These are phyloP conservation scores for Eupelmus urozonus DNA, from an alignment of 2,888 invertebrate species.

Conservation along the genomic window DNA sequence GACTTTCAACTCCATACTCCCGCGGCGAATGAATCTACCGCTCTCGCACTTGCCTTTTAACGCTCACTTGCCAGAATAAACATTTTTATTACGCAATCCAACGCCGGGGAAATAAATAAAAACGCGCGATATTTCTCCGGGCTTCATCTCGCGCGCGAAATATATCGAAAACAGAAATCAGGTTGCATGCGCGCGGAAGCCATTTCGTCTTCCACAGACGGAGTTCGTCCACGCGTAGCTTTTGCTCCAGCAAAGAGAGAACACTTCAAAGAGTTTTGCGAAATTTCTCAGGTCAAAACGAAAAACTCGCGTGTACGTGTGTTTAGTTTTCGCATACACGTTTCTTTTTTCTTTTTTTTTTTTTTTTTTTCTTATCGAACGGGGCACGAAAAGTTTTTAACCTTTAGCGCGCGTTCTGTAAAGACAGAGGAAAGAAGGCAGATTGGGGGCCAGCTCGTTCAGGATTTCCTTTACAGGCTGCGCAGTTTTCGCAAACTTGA, in stretches of 20 bases:
- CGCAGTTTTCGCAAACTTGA: slow-evolving; percentile 63
- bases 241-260: slow-evolving; percentile 3
- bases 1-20: too few relatives aligned
- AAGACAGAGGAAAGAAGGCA: slow-evolving; percentile 21
- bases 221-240: too few relatives aligned
- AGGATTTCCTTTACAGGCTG: slow-evolving; percentile 63
- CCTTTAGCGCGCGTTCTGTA: slow-evolving; percentile 16
- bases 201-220: slow-evolving; percentile 23
- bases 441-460: slow-evolving; percentile 52
- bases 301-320: slow-evolving; percentile 23
- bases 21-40: too few relatives aligned
- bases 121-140: slow-evolving; percentile 3
- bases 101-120: neutral
- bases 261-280: slow-evolving; percentile 50
- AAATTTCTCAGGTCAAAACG: slow-evolving; percentile 49
- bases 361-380: neutral
- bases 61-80: slow-evolving; percentile 25
- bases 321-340: neutral
- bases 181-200: slow-evolving; percentile 34
- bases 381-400: slow-evolving; percentile 15
- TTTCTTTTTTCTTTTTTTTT: slow-evolving; percentile 8
- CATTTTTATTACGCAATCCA: slow-evolving; percentile 25
- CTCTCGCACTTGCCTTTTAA: slow-evolving; percentile 29
- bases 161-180: slow-evolving; percentile 47
- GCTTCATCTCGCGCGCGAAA: slow-evolving; percentile 9